Base-by-base conservation (phyloP, 2,888 invertebrate species). In the Morpho achilles region DNA sequence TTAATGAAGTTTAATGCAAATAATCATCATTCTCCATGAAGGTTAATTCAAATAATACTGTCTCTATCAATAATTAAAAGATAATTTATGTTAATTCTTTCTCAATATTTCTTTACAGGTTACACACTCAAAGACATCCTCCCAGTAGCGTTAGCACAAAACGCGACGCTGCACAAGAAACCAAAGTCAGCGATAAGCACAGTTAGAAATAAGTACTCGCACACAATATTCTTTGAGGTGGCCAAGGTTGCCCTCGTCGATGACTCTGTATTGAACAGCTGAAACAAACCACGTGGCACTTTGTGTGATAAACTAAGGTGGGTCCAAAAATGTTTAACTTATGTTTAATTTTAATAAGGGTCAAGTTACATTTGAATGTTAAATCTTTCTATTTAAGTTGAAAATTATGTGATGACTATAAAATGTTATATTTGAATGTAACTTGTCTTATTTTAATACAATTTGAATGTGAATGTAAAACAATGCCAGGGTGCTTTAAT, bases 201-300 rank as follows among this genome's bases (percentile, higher is more conserved):
- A 41, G 95, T 98, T 56, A 92, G 95, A 67, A 96, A 95, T 82
- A 99, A 99, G 89, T 99, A 99, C 82, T 97, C 97, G 4, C 98
- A 99, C 85, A 94, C 94, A 72, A 96, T 98, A 78, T 98, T 98
- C 90, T 97, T 96, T 79, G 96, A 97, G 91, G 98, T 98, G 59
- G 97, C 98, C 63, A 96, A 96, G 82, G 93, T 95, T 64, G 94
- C 96, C 23, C 87, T 96, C 45, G 65, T 91, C 1, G 82, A 82
- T 7, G 87, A 90, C 76, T 64, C 77, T 0, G 75, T 70, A 7
- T 77, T 90, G 43, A 69, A 67, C 71, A 84, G 87, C 79, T 84
- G 90, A 91, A 74, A 16, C 8, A 41, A 22, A 64, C 68, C 65
- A 8, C 2, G 76, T 76, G 80, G 76, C 74, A 73, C 80, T 77